Conservation (phyloP, 1,140 invertebrate species). For the Brevipalpus yothersi region DNA sequence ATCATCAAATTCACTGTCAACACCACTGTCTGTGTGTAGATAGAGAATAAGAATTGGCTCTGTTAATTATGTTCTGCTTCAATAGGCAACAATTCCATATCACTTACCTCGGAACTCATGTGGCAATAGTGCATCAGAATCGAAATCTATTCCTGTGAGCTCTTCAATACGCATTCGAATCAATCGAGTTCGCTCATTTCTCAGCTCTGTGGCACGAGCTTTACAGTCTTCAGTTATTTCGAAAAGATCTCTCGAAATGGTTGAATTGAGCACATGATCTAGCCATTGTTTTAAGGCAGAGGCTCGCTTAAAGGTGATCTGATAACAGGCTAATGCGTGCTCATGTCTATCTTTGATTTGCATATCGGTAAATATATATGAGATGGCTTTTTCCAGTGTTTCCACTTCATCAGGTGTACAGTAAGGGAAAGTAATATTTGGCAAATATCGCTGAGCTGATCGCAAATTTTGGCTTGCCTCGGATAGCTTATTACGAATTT, state of each 20-base stretch:
- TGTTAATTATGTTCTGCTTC: background rate
- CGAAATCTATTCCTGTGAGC: conserved; percentile 9
- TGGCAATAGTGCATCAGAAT: background rate
- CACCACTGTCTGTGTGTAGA: conserved; percentile 8
- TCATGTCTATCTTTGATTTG: conserved; percentile 24
- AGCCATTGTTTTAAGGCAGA: conserved; percentile 32
- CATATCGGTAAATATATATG: conserved; percentile 32
- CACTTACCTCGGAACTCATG: conserved; percentile 4
- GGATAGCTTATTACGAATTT: conserved; percentile 30
- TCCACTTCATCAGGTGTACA: conserved; percentile 29
- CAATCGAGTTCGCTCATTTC: conserved; percentile 19
- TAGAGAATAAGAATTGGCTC: too few species aligned
- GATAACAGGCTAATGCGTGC: conserved; percentile 27
- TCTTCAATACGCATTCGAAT: conserved; percentile 16
- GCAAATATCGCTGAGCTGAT: conserved; percentile 28
- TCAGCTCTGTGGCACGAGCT: conserved; percentile 16
- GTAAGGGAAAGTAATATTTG: conserved; percentile 33
- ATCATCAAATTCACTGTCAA: conserved; percentile 13
- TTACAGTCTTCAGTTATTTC: conserved; percentile 16
- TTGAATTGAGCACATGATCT: conserved; percentile 25
- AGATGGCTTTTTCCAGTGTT: conserved; percentile 25
- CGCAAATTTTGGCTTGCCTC: conserved; percentile 30
- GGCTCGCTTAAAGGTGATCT: conserved; percentile 23
- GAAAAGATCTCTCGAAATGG: conserved; percentile 20
- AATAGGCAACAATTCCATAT: background rate